Conservation (phyloP, 2,888 invertebrate species). For the Acleris holmiana region DNA sequence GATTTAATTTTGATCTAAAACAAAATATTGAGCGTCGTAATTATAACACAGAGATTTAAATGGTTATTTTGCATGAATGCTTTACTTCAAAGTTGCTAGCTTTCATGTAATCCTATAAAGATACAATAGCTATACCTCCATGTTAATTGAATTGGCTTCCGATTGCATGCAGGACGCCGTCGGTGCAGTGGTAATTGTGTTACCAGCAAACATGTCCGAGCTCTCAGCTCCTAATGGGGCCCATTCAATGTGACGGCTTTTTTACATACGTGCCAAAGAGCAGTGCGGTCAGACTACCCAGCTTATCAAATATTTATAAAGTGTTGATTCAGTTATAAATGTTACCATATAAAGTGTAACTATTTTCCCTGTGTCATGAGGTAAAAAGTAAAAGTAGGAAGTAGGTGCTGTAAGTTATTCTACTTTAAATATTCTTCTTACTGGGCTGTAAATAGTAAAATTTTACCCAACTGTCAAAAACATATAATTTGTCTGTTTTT, state of each 20-base stretch:
- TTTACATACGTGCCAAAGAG: slow-evolving; percentile 48
- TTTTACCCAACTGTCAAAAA: too few relatives aligned
- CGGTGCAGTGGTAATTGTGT: slow-evolving; percentile 71
- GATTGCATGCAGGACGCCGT: slow-evolving; percentile 75
- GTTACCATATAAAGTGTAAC: not conserved
- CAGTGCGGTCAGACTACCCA: slow-evolving; percentile 17
- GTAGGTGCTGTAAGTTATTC: too few relatives aligned
- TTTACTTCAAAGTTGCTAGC: slow-evolving; percentile 6
- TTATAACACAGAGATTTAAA: not conserved
- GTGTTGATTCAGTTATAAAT: not conserved
- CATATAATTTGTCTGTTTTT: too few relatives aligned
- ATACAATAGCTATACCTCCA: slow-evolving; percentile 67
- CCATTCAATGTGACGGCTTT: slow-evolving; percentile 57
- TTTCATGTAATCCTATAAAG: slow-evolving; percentile 28
- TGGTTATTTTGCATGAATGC: not conserved
- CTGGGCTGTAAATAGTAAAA: too few relatives aligned
- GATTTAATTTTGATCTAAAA: too few relatives aligned
- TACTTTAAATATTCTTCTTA: too few relatives aligned
- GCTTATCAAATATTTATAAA: not conserved
- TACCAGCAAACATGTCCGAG: slow-evolving; percentile 69
- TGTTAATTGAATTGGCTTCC: slow-evolving; percentile 80
- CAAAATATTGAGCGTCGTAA: not conserved
- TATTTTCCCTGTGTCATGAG: too few relatives aligned
- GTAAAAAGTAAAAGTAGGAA: too few relatives aligned
- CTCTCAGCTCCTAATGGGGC: slow-evolving; percentile 57